phyloP scores from a whole-genome alignment of 1,140 invertebrate genomes.

The Neodiprion lecontei region DNA sequence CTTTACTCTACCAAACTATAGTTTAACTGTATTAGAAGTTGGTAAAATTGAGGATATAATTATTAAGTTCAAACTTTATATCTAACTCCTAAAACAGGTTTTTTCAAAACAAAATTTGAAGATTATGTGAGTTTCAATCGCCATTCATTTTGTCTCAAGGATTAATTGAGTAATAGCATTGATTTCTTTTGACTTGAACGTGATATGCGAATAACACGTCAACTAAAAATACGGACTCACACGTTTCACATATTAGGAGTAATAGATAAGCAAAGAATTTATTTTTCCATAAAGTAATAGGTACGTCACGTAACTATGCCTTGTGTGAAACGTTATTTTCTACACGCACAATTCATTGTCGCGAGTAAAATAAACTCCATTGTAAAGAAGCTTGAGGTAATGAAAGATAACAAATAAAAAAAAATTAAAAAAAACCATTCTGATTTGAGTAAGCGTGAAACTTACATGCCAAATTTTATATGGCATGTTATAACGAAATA shows the following conservation, averaged over 20 bases:
- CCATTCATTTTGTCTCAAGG: neutral
- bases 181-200: neutral
- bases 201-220: neutral
- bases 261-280: neutral
- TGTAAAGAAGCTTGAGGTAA: too few species aligned
- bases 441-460: neutral
- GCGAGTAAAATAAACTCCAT: too few species aligned
- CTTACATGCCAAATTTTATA: neutral
- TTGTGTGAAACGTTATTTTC: neutral
- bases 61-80: neutral
- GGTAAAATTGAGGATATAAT: conserved; percentile 1
- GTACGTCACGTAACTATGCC: too few species aligned
- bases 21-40: conserved; percentile 1
- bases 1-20: conserved; percentile 4
- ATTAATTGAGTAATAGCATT: neutral
- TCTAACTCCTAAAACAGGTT: neutral
- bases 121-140: neutral
- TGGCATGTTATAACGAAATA: neutral
- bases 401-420: too few species aligned
- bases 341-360: neutral
- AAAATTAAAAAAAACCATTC: too few species aligned
- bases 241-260: neutral
- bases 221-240: neutral
- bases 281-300: neutral
- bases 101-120: conserved; percentile 5